These are phyloP conservation scores for Accipiter virgatus DNA, from an alignment of 2,113 vertebrate genomes.

Conservation along the genomic window DNA sequence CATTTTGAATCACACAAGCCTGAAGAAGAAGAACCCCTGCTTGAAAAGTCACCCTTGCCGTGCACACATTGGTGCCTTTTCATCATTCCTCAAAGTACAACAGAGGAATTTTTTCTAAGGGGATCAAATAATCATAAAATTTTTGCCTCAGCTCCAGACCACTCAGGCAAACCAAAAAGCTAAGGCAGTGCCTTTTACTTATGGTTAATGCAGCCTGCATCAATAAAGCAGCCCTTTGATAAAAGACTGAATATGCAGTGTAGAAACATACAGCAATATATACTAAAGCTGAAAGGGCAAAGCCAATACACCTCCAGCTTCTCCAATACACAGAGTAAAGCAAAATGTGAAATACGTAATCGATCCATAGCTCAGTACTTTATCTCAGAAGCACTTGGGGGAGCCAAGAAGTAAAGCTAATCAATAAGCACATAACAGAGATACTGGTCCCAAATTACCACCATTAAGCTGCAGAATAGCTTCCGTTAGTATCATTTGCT, in stretches of 20 bases:
- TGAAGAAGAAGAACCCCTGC: neutral
- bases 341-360: neutral
- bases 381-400: neutral
- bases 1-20: neutral
- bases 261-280: neutral
- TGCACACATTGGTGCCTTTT: neutral
- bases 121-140: neutral
- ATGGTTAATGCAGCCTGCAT: neutral
- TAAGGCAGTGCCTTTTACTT: neutral
- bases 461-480: neutral
- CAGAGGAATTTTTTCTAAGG: neutral
- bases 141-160: neutral
- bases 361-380: neutral
- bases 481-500: neutral
- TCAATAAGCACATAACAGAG: neutral
- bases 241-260: neutral
- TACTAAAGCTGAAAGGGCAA: slow-evolving; percentile 6
- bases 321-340: neutral
- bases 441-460: neutral
- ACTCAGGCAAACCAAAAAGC: neutral
- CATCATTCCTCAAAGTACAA: neutral
- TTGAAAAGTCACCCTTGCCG: neutral
- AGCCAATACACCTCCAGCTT: neutral
- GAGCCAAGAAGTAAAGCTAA: neutral
- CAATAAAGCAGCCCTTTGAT: neutral